These are phyloP conservation scores for Phrynocephalus vlangalii DNA, from an alignment of 2,797 vertebrate species.

Conservation along the genomic window DNA sequence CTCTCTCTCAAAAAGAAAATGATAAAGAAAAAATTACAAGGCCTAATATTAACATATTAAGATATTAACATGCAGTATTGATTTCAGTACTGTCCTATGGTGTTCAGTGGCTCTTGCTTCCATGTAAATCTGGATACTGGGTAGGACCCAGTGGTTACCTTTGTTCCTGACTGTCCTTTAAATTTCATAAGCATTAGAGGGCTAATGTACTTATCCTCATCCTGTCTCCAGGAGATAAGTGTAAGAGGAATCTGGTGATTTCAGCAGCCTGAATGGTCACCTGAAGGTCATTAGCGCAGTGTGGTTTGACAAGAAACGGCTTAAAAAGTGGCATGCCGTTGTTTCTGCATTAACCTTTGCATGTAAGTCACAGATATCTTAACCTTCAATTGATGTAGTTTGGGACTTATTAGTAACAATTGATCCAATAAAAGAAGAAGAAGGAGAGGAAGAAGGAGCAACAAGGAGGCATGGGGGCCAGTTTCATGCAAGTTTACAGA, in stretches of 20 bases:
- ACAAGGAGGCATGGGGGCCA: neutral
- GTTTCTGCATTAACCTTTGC: slow-evolving; percentile 36
- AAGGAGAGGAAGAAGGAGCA: neutral
- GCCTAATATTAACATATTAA: too few species aligned
- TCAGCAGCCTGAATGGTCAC: slow-evolving; percentile 28
- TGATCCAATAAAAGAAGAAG: slow-evolving; percentile 45
- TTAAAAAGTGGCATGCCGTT: slow-evolving; percentile 20
- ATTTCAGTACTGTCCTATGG: too few species aligned
- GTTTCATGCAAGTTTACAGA: neutral
- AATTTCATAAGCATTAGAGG: slow-evolving; percentile 16
- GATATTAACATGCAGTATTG: too few species aligned
- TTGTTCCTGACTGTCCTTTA: neutral
- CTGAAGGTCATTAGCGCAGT: slow-evolving; percentile 44
- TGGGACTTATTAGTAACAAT: slow-evolving; percentile 36
- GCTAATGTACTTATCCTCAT: slow-evolving; percentile 13
- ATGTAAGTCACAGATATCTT: slow-evolving; percentile 29
- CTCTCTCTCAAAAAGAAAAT: neutral
- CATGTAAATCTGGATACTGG: neutral
- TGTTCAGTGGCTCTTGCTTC: neutral
- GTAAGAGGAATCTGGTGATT: slow-evolving; percentile 26
- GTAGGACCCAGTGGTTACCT: neutral
- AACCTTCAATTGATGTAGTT: slow-evolving; percentile 23
- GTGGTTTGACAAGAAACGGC: slow-evolving; percentile 36
- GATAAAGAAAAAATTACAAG: neutral
- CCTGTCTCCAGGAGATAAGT: slow-evolving; percentile 13